Base-by-base conservation (phyloP, 2,113 vertebrate genomes). In the Gorsachius goisagi region DNA sequence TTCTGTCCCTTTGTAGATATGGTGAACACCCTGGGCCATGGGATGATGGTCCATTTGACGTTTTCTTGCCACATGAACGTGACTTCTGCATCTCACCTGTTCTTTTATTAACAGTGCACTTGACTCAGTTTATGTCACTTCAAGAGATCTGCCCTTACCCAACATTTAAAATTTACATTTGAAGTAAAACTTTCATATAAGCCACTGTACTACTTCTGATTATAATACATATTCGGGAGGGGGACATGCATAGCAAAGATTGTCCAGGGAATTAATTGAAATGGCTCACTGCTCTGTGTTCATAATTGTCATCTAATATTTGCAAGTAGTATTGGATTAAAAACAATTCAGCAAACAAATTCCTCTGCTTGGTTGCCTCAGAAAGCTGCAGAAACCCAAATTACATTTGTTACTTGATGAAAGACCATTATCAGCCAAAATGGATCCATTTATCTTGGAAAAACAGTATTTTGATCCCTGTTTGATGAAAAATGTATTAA, bases 221-320 rank as follows among this genome's bases (percentile, higher is more conserved):
- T 84, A 49, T 86, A 90, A 50, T 95, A 80, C 23, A 55, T 93
- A 86, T 85, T 95, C 88, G 97, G 91, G 55, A 88, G 37, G 26
- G 58, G 73, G 7, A 59, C 45, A 37, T 66, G 39, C 17, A 44
- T 22, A 53, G 62, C 16, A 71, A 73, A 86, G 10, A 12, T 56
- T 92, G 17, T 58, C n/a, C 45, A 55, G 37, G 50, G 59, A 63
- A 50, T 88, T 69, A 76, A 55, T 12, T 69, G 50, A 69, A 88
- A 74, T 16, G 81, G 20, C 37, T 83, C n/a, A 74, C n/a, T 93
- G 26, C 30, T 69, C 47, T 84, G 53, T 56, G 37, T 82, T 90
- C 92, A 19, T 88, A 20, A 30, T 49, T 60, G 27, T 44, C 24
- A 35, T 39, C 37, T 73, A 66, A 50, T 90, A 85, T 39, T 93